Percentiles rank a stretch among this genome's conserved stretches.
phyloP scores from a whole-genome alignment of 2,113 vertebrate genomes.

The Passer montanus region DNA sequence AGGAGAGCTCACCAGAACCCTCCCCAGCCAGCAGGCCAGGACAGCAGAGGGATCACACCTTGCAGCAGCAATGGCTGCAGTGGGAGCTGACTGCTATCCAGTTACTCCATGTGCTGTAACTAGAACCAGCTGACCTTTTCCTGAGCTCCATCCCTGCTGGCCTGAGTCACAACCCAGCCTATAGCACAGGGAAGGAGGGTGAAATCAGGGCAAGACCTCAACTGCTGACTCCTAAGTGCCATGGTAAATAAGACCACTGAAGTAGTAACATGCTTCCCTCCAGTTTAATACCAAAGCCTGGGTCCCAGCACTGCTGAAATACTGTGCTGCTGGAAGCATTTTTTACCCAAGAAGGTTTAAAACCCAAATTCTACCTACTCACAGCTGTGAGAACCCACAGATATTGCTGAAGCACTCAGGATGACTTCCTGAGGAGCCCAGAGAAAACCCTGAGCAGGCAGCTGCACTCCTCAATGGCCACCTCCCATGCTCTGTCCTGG shows the following conservation, averaged over 20 bases:
- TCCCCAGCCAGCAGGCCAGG: background rate
- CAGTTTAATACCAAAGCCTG: background rate
- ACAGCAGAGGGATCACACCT: background rate
- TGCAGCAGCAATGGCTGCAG: background rate
- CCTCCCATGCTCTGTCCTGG: background rate
- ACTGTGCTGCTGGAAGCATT: background rate
- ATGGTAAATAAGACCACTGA: background rate
- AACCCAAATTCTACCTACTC: background rate
- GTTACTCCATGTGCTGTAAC: constrained; percentile 50
- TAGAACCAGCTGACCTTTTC: constrained; percentile 49
- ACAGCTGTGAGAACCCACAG: background rate
- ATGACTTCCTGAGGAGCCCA: background rate
- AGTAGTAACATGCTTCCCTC: background rate
- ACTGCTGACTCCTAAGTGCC: background rate
- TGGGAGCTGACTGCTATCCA: background rate
- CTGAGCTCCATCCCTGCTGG: background rate
- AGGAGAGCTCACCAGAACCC: background rate
- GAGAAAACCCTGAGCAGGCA: background rate
- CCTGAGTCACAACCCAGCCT: background rate
- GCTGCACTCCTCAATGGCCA: background rate
- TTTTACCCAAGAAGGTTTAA: background rate
- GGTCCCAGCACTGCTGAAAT: background rate
- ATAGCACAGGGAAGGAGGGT: background rate
- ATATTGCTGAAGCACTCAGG: background rate
- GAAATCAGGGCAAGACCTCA: background rate